phyloP scores from a whole-genome alignment of 2,888 invertebrate species.

The Acrobasis consociella region DNA sequence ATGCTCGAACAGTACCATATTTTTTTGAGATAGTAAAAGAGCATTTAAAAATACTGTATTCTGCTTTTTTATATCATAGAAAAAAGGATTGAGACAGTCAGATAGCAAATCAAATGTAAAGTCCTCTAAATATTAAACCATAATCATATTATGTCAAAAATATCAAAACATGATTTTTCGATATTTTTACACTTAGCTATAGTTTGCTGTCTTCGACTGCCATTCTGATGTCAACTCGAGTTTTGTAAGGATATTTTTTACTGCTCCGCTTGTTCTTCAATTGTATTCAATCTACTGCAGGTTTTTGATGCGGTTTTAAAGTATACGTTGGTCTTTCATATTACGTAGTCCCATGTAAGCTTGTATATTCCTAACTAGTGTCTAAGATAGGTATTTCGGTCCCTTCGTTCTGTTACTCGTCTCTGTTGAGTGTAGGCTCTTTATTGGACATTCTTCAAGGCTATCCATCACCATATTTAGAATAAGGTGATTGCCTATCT shows the following conservation, averaged over 20 bases:
- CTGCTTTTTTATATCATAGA: no score
- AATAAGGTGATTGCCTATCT: no score
- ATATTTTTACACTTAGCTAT: constrained; percentile 38
- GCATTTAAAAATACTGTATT: no score
- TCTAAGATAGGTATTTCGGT: constrained; percentile 43
- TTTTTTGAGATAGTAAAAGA: no score
- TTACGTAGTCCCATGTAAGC: constrained; percentile 29
- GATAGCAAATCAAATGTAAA: no score
- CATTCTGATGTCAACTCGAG: constrained; percentile 9
- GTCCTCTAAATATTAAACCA: no score
- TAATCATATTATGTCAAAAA: neutral
- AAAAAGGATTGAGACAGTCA: no score
- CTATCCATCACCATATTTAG: neutral
- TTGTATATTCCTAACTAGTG: constrained; percentile 41
- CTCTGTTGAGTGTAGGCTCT: constrained; percentile 1
- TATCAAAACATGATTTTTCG: constrained; percentile 34
- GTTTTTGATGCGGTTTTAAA: constrained; percentile 31
- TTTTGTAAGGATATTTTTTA: constrained; percentile 21
- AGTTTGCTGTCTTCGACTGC: constrained; percentile 29
- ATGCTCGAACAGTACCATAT: no score
- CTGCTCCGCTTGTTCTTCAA: constrained; percentile 38
- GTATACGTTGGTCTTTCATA: constrained; percentile 33
- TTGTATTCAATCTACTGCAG: constrained; percentile 33
- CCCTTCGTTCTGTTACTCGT: constrained; percentile 41
- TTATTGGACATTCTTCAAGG: neutral